These are phyloP conservation scores for Lycocerus yunnanus DNA, from an alignment of 2,888 invertebrate species.

Conservation along the genomic window DNA sequence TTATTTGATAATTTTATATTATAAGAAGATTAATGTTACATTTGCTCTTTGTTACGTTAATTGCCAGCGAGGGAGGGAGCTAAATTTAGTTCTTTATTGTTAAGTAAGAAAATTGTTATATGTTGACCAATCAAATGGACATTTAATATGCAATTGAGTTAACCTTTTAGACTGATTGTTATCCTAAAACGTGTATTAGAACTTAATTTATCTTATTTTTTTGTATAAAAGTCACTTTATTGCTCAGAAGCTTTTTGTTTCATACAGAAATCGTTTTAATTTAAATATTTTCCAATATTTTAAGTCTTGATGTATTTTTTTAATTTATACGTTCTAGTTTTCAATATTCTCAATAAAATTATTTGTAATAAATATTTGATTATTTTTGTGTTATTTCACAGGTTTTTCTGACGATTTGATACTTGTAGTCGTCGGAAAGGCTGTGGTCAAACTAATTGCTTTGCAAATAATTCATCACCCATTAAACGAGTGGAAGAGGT, in stretches of 20 bases:
- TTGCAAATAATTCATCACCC: no score
- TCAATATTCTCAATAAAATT: not conserved
- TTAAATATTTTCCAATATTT: not conserved
- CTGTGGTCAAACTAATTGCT: no score
- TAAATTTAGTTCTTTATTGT: not conserved
- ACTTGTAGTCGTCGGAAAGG: no score
- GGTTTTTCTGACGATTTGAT: no score
- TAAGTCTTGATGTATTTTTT: not conserved
- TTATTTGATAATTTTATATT: constrained; percentile 1
- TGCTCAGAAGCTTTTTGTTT: not conserved
- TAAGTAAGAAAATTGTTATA: constrained; percentile 4
- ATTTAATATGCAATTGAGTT: not conserved
- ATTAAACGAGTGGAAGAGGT: no score
- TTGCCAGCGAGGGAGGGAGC: not conserved
- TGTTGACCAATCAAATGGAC: not conserved
- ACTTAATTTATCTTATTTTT: not conserved
- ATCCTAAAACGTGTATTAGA: not conserved
- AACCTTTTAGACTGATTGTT: not conserved
- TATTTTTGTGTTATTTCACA: no score
- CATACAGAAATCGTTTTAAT: not conserved
- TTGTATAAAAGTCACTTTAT: not conserved
- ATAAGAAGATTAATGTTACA: not conserved
- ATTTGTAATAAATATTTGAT: not conserved
- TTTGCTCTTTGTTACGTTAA: not conserved
- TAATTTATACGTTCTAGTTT: not conserved